A percentile compares a stretch with the other conserved stretches of the same genome.
These are phyloP conservation scores for Pasiphila rectangulata DNA, from an alignment of 2,888 invertebrate species.

Conservation along the genomic window DNA sequence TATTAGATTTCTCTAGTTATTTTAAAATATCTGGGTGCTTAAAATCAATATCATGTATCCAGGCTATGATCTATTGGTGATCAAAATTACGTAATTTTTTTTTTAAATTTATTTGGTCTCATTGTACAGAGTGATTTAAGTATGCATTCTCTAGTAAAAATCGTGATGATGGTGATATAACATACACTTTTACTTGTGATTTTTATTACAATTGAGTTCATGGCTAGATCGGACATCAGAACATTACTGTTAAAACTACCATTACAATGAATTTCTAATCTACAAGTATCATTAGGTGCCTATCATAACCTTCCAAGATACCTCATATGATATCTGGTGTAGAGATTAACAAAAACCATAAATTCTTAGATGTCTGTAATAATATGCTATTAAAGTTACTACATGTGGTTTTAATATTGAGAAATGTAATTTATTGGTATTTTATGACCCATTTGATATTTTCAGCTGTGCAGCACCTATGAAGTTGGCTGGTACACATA, in stretches of 20 bases:
- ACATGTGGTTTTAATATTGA: slow-evolving; percentile 11
- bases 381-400: slow-evolving; percentile 18
- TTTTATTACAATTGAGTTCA: not conserved
- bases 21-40: too few species aligned
- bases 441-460: slow-evolving; percentile 31
- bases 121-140: too few species aligned
- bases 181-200: too few species aligned
- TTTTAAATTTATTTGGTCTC: too few species aligned
- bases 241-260: not conserved
- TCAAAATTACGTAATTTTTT: too few species aligned
- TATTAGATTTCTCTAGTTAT: too few species aligned
- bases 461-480: slow-evolving; percentile 74
- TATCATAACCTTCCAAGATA: not conserved
- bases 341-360: slow-evolving; percentile 11
- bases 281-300: not conserved
- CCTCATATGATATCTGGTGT: slow-evolving; percentile 8
- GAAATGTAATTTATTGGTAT: slow-evolving; percentile 18
- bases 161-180: too few species aligned
- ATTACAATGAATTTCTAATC: not conserved
- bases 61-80: too few species aligned
- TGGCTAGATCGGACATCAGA: not conserved
- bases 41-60: too few species aligned
- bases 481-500: slow-evolving; percentile 60
- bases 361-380: slow-evolving; percentile 14
- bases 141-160: too few species aligned